Evolutionary conservation across 2,797 vertebrate genomes (phyloP).

Genomic region (Triplophysa yarkandensis): DNA sequence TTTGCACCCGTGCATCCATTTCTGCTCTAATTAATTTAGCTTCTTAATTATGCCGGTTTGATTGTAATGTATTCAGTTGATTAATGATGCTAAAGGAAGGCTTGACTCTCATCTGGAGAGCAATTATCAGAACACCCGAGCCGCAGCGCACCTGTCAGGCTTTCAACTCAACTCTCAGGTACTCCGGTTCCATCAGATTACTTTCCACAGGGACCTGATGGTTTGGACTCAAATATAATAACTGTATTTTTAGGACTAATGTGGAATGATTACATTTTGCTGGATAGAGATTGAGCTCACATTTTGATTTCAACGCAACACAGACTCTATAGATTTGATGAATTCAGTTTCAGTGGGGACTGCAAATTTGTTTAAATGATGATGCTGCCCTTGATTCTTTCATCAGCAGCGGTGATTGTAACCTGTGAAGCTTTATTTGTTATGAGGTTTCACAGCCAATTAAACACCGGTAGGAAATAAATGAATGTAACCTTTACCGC

Average conservation of each 20-base stretch:
- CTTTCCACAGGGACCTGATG: constrained; percentile 17
- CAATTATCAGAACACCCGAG: constrained; percentile 51
- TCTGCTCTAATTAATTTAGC: constrained; percentile 57
- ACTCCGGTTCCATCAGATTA: constrained; percentile 31
- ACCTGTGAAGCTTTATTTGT: constrained; percentile 1
- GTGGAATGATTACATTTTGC: constrained; percentile 4
- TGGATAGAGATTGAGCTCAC: not conserved
- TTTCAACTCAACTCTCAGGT: constrained; percentile 41
- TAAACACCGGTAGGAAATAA: constrained; percentile 4
- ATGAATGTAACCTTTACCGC: constrained; percentile 12
- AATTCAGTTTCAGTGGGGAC: not conserved
- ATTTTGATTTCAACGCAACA: constrained; percentile 5
- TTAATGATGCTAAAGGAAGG: constrained; percentile 57
- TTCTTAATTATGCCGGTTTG: constrained; percentile 55
- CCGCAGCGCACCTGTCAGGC: constrained; percentile 48
- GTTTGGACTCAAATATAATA: constrained; percentile 16
- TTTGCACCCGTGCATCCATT: constrained; percentile 54
- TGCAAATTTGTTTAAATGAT: not conserved
- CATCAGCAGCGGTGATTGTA: not conserved
- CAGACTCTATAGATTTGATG: not conserved
- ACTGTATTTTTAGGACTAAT: constrained; percentile 22
- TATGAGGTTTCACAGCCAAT: constrained; percentile 1
- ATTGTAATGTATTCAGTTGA: constrained; percentile 61
- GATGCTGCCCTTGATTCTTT: not conserved
- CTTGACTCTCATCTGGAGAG: constrained; percentile 57